Percentiles rank a stretch among this genome's conserved stretches.
These are phyloP conservation scores for Egretta garzetta DNA, from an alignment of 2,113 vertebrate species.

Conservation along the genomic window DNA sequence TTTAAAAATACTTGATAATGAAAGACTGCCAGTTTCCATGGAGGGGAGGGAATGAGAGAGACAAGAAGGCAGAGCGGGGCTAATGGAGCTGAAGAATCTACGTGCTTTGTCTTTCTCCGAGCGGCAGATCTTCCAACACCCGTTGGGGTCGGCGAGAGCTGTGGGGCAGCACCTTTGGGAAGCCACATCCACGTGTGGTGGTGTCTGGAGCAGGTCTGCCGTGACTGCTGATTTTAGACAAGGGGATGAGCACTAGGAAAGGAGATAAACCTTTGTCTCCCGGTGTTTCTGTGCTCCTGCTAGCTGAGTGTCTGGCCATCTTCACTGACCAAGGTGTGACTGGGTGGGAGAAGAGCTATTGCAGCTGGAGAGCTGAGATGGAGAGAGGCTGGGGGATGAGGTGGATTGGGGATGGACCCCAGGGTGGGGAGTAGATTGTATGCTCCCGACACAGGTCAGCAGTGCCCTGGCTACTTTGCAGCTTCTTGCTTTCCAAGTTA, in stretches of 20 bases:
- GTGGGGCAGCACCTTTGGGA: neutral
- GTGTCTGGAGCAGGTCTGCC: neutral
- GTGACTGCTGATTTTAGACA: fast-evolving
- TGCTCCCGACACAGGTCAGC: too few relatives aligned
- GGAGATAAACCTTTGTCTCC: fast-evolving
- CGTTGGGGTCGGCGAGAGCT: neutral
- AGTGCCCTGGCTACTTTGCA: neutral
- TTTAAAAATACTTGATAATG: constrained; percentile 20
- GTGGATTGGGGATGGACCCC: fast-evolving
- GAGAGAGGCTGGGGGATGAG: neutral
- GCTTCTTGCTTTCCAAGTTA: neutral
- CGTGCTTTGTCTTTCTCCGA: neutral
- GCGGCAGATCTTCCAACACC: neutral
- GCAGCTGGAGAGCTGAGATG: neutral
- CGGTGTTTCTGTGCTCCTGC: neutral
- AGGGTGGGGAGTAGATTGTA: neutral
- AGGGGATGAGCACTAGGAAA: neutral
- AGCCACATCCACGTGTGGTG: fast-evolving
- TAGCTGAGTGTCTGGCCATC: fast-evolving
- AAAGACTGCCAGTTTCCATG: constrained; percentile 28
- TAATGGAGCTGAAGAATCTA: neutral
- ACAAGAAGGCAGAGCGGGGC: neutral
- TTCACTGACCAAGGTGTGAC: fast-evolving
- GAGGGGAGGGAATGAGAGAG: neutral
- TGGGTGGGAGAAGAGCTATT: neutral